Evolutionary conservation across 2,888 invertebrate genomes (phyloP), one percentile per base, ranked within the genome.

Genomic region (Apotomis betuletana): DNA sequence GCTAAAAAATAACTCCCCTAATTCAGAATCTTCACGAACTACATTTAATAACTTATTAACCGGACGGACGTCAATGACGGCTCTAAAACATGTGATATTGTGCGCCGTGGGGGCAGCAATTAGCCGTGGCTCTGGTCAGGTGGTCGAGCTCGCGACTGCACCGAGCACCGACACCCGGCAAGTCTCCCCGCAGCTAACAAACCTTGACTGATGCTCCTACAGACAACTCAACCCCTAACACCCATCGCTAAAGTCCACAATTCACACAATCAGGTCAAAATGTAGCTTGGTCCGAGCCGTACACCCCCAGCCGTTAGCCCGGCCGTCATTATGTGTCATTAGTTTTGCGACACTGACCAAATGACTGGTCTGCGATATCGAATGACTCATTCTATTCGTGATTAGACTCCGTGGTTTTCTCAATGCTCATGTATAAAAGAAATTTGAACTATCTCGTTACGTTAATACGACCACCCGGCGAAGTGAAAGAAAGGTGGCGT

Each of bases 331-430:
- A 92, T 90, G 91, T 92, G 91, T 91, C 92, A 92, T 93, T 93
- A 93, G 92, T 92, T 92, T 92, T 91, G 92, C 92, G 92, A 93
- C 92, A 90, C 90, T 92, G 91, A 92, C 92, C 92, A 91, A 92
- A 92, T 91, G 91, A 92, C 92, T 90, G 87, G 90, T 86, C 91
- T 87, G 88, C 84, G 82, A 90, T 91, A 92, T 93, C 92, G 87
- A 86, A 91, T 93, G 92, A 92, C 91, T 91, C 92, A 91, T 91
- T 91, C 87, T 79, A 83, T 77, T 84, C 85, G 86, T 90, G 87
- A 91, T 91, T 92, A 91, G 88, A 85, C 85, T 86, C 83, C 85
- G 85, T 86, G 87, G 86, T 87, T 89, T 87, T 88, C 88, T 87
- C 83, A 83, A 84, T 83, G 83, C 78, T 76, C 77, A 76, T 76